A percentile compares a stretch with the other conserved stretches of the same genome.
These are phyloP conservation scores for Hanleya hanleyi DNA, from an alignment of 2,888 invertebrate species.

Conservation along the genomic window DNA sequence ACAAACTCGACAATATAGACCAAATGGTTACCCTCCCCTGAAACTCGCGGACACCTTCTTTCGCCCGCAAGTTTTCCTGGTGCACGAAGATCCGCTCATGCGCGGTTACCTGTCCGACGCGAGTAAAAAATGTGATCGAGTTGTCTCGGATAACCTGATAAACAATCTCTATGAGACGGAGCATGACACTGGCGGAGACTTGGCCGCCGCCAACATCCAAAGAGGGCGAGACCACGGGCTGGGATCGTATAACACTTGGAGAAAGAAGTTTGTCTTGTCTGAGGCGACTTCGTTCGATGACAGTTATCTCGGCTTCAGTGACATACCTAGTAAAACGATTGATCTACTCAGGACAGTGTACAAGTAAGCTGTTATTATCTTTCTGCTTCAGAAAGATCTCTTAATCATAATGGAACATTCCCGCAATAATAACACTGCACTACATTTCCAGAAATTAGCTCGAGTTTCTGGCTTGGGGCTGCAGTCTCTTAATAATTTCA, in stretches of 20 bases:
- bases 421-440: too few species aligned
- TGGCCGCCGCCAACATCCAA: conserved; percentile 14
- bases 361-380: too few species aligned
- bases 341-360: not conserved
- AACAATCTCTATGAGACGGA: conserved; percentile 6
- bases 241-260: conserved; percentile 74
- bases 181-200: not conserved
- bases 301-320: not conserved
- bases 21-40: not conserved
- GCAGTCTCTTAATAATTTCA: too few species aligned
- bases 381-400: too few species aligned
- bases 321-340: not conserved
- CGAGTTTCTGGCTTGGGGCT: too few species aligned
- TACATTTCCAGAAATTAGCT: too few species aligned
- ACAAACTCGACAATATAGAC: too few species aligned
- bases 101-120: not conserved
- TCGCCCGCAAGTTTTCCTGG: not conserved
- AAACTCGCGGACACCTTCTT: not conserved
- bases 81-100: not conserved
- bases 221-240: conserved; percentile 10
- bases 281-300: not conserved
- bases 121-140: not conserved
- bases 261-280: not conserved
- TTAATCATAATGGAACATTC: too few species aligned
- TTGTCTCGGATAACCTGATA: not conserved